A percentile compares a stretch with the other conserved stretches of the same genome.
These are phyloP conservation scores for Lasioglossum zephyrum DNA, from an alignment of 2,888 invertebrate genomes.

Conservation along the genomic window DNA sequence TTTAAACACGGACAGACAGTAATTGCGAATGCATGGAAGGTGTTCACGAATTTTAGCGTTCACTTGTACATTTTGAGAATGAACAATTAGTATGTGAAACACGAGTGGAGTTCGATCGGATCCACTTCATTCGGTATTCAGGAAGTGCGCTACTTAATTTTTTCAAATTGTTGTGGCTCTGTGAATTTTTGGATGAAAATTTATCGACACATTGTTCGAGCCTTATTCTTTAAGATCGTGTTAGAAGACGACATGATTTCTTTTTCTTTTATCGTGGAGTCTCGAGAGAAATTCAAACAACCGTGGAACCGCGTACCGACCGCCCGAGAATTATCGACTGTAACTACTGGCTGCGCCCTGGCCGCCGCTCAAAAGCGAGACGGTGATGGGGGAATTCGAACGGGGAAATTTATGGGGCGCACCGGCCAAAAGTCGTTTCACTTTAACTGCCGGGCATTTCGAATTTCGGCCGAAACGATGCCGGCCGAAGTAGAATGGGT, in stretches of 20 bases:
- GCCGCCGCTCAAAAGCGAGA: background rate
- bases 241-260: background rate
- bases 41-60: background rate
- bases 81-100: background rate
- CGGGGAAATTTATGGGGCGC: conserved; percentile 17
- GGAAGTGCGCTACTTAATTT: background rate
- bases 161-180: background rate
- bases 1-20: background rate
- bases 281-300: background rate
- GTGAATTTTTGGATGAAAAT: background rate
- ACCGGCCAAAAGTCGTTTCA: conserved; percentile 24
- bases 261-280: background rate
- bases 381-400: conserved; percentile 6
- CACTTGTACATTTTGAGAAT: background rate
- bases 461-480: conserved; percentile 5
- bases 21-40: background rate
- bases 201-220: background rate
- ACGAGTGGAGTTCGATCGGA: background rate
- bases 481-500: conserved; percentile 14
- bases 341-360: conserved; percentile 22
- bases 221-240: background rate
- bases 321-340: conserved; percentile 49
- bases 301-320: background rate
- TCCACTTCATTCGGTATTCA: background rate
- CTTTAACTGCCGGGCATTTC: conserved; percentile 10